Evolutionary conservation across 2,888 invertebrate species (phyloP), one percentile per base, ranked within the genome.

Genomic region (Busseola fusca): DNA sequence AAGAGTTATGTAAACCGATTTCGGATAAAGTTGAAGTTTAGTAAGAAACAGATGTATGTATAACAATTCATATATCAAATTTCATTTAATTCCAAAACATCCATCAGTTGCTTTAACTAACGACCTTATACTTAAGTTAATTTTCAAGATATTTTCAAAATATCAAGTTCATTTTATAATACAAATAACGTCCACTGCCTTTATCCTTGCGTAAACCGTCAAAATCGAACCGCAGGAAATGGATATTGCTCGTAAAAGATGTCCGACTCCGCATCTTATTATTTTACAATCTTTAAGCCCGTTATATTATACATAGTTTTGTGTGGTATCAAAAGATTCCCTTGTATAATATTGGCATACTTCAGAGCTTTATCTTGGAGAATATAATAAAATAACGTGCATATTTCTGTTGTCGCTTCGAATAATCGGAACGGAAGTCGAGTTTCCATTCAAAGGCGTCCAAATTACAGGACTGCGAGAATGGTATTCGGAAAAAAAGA

Each of bases 321-420:
- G 45, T 56, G 40, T 56, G 54, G 37, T 60, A 60, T 74, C 54
- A 59, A 78, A 67, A 50, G 54, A 54, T 76, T 48, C 21, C 42
- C 34, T 64, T 64, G 50, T 74, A 56, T n/a, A 63, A 72, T 75
- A 72, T 78, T 78, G 59, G 58, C 52, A 78, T 77, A 78, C 54
- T 64, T 56, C 30, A 78, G 72, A 64, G 72, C 63, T 59, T 59
- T 78, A 27, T 75, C 45, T 40, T 40, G 14, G 14, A 62, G 50
- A 34, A 64, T 65, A 62, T 76, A 52, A 79, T 65, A 65, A 62
- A 78, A 78, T 60, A 72, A 62, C 78, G 37, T 42, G 56, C 62
- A 78, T 78, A 73, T 76, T 78, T 78, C 25, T 34, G 50, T 57
- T 60, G 59, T 37, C 25, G 60, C 56, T 65, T 42, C n/a, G 27